Evolutionary conservation across 2,797 vertebrate species (phyloP).

Genomic region (Remorina albescens): DNA sequence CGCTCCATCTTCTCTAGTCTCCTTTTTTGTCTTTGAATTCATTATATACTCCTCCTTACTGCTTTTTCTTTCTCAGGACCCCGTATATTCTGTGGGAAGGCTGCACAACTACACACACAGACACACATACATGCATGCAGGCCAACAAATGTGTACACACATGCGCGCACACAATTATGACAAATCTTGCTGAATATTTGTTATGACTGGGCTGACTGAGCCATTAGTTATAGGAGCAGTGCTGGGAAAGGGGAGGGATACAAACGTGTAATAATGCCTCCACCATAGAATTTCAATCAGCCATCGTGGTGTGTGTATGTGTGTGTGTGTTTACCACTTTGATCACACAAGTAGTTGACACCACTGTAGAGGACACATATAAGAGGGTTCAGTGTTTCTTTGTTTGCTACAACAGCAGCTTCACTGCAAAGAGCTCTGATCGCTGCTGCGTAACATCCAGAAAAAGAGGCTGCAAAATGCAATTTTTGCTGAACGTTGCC

Average conservation of each 20-base stretch:
- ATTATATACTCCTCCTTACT: slow-evolving; percentile 19
- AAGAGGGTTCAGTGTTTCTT: slow-evolving; percentile 53
- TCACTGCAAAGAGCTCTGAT: slow-evolving; percentile 12
- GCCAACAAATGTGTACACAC: slow-evolving; percentile 32
- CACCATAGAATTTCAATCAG: slow-evolving; percentile 85
- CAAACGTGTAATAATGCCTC: slow-evolving; percentile 82
- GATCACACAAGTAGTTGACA: slow-evolving; percentile 68
- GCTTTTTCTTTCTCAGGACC: slow-evolving; percentile 57
- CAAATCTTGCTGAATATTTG: slow-evolving; percentile 84
- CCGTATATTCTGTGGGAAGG: slow-evolving; percentile 54
- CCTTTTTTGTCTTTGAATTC: slow-evolving; percentile 20
- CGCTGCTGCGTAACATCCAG: slow-evolving; percentile 8
- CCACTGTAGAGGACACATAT: slow-evolving; percentile 67
- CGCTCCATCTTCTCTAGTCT: slow-evolving; percentile 21
- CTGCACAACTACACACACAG: slow-evolving; percentile 54
- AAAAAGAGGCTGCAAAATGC: slow-evolving; percentile 6
- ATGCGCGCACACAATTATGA: slow-evolving; percentile 79
- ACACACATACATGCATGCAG: slow-evolving; percentile 17
- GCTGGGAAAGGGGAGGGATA: slow-evolving; percentile 82
- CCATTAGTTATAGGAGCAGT: slow-evolving; percentile 85
- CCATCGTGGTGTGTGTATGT: slow-evolving; percentile 46
- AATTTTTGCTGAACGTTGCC: slow-evolving; percentile 42
- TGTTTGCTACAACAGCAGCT: slow-evolving; percentile 38
- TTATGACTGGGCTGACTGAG: slow-evolving; percentile 86
- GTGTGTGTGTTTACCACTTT: slow-evolving; percentile 39